Percentiles rank a stretch among this genome's conserved stretches.
Conservation (phyloP, 2,888 invertebrate genomes). For the Neocrepidodera transversa region DNA sequence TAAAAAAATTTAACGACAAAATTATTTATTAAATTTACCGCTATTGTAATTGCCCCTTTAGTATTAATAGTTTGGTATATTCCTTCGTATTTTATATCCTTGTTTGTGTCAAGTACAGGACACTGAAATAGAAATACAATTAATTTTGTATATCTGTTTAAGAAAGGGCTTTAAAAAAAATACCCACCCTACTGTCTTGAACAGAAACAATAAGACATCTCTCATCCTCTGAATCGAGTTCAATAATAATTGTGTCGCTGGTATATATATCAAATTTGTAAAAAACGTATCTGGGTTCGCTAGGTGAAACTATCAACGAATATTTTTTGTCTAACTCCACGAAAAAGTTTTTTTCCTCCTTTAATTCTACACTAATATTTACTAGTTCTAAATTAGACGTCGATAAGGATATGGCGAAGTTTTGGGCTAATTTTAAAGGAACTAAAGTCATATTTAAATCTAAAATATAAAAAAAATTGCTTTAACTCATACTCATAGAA, state of each 20-base stretch:
- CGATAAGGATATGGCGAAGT: constrained; percentile 53
- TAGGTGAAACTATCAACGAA: constrained; percentile 60
- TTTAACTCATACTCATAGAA: too few relatives aligned
- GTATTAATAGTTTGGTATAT: constrained; percentile 78
- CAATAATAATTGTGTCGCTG: constrained; percentile 64
- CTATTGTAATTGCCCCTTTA: constrained; percentile 78
- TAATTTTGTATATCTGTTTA: neutral
- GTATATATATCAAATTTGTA: constrained; percentile 62
- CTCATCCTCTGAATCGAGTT: constrained; percentile 70
- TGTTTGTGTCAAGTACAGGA: constrained; percentile 82
- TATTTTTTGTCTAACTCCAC: constrained; percentile 59
- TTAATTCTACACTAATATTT: constrained; percentile 67
- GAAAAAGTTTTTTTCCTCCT: constrained; percentile 68
- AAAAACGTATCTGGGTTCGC: constrained; percentile 68
- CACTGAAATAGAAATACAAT: constrained; percentile 65
- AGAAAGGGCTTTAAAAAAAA: constrained; percentile 7
- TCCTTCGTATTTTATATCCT: constrained; percentile 78
- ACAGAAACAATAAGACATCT: constrained; percentile 81
- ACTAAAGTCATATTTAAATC: too few relatives aligned
- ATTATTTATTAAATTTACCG: constrained; percentile 65
- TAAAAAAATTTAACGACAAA: too few relatives aligned
- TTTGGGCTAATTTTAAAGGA: constrained; percentile 38
- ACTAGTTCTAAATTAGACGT: constrained; percentile 69
- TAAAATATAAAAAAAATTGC: too few relatives aligned
- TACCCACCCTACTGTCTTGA: constrained; percentile 74